Conservation (phyloP, 1,140 invertebrate species). For the Heliconius himera region DNA sequence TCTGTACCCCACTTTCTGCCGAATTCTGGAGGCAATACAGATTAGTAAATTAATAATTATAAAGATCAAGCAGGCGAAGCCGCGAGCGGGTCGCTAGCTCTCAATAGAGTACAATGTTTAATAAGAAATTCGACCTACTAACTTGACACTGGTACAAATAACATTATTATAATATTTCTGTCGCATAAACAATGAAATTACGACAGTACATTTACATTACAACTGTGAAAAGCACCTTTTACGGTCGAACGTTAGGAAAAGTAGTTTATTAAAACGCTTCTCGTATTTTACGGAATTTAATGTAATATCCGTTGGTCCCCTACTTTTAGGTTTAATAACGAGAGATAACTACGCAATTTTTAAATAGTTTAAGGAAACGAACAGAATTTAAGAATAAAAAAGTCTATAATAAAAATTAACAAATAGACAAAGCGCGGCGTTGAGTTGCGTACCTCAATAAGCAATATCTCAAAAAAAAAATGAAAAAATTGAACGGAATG, state of each 20-base stretch:
- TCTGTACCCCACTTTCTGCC: too few relatives aligned
- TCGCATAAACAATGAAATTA: conserved; percentile 11
- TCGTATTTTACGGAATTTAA: not conserved
- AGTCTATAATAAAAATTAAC: not conserved
- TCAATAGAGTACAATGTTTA: too few relatives aligned
- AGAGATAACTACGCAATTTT: not conserved
- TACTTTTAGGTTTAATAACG: not conserved
- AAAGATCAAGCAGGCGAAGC: too few relatives aligned
- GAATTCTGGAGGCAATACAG: too few relatives aligned
- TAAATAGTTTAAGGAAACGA: not conserved
- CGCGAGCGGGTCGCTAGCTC: too few relatives aligned
- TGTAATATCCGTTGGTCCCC: not conserved
- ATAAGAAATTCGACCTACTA: conserved; percentile 3
- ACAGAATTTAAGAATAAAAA: not conserved
- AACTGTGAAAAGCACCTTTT: conserved; percentile 4
- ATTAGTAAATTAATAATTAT: too few relatives aligned
- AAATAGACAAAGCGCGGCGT: not conserved
- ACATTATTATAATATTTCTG: not conserved
- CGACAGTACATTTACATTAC: conserved; percentile 5
- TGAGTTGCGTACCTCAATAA: not conserved
- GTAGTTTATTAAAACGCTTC: not conserved
- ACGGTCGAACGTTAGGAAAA: not conserved
- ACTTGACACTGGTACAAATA: conserved; percentile 15
- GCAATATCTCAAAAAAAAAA: too few relatives aligned
- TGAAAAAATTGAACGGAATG: not conserved